These are phyloP conservation scores for Mormyrus iriodes DNA, from an alignment of 2,113 vertebrate genomes.

Conservation along the genomic window DNA sequence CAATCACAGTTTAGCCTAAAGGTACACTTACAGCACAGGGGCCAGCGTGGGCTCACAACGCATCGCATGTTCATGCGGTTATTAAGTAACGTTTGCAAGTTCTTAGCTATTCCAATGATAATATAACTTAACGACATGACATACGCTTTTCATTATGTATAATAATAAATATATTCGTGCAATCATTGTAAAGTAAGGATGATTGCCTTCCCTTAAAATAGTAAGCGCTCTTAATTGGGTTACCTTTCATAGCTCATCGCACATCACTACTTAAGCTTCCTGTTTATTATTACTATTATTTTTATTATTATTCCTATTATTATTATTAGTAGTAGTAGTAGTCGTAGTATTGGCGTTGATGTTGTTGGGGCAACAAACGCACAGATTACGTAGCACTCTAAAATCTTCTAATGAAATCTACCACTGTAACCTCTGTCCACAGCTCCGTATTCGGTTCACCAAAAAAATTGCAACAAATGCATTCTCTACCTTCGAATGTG, in stretches of 20 bases:
- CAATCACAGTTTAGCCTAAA: conserved; percentile 67
- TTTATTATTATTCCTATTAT: conserved; percentile 14
- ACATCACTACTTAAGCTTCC: neutral
- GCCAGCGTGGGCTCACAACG: conserved; percentile 10
- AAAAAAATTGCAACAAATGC: conserved; percentile 51
- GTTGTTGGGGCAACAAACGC: neutral
- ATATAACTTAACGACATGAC: neutral
- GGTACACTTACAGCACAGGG: conserved; percentile 35
- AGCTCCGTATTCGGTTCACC: conserved; percentile 22
- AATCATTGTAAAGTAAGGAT: neutral
- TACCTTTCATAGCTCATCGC: neutral
- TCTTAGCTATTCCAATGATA: neutral
- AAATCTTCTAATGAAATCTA: neutral
- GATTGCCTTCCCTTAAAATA: neutral
- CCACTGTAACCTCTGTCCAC: neutral
- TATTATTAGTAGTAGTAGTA: conserved; percentile 4
- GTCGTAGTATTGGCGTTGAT: neutral
- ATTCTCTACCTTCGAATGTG: conserved; percentile 61
- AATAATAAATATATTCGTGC: neutral
- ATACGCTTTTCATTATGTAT: neutral
- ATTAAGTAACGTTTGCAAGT: neutral
- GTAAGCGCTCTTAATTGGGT: neutral
- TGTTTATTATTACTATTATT: conserved; percentile 9
- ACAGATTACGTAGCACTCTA: neutral
- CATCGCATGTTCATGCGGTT: neutral